Evolutionary conservation across 2,797 vertebrate genomes (phyloP), one percentile per base, ranked within the genome.

Genomic region (Melanotaenia maccullochi): DNA sequence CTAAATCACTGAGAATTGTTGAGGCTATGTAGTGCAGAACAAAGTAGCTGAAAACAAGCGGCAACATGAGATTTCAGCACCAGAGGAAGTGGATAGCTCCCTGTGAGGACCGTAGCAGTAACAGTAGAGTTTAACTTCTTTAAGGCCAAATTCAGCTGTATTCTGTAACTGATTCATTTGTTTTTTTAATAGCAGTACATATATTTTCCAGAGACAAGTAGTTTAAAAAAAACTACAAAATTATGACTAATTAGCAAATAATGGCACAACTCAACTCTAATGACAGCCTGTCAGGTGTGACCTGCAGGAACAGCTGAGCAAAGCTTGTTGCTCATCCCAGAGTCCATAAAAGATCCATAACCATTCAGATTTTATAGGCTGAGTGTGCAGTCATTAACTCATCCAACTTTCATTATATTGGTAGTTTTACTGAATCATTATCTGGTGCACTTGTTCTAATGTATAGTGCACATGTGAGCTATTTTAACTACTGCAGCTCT

Each of bases 41-140:
- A 60, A 64, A 71, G 56, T 14, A 25, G 42, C n/a, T 64, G 51
- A 60, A 71, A 76, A 54, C 25, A 73, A 66, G 57, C 22, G 12
- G 36, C 22, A 55, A 1, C 5, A 0, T 4, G 33, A 62, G 55
- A 49, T 76, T 79, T 84, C 82, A 85, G 80, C 78, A 82, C 75
- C 24, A 32, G 25, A 1, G 7, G 1, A 55, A 3, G 0, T 0
- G 54, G 72, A 80, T 74, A 82, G 76, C 79, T 71, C 69, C 64
- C 44, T 2, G 9, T n/a, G 30, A 42, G 63, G 35, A 22, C 40
- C 38, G 44, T 38, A n/a, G 24, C 8, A 38, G 16, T 13, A 33
- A 36, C 61, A 20, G 38, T 3, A n/a, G 30, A 16, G 36, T 63
- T 70, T 9, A 49, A 18, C 42, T 60, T 24, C 30, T 49, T 36